Evolutionary conservation across 2,113 vertebrate genomes (phyloP).

Genomic region (Microcebus griseorufus): DNA sequence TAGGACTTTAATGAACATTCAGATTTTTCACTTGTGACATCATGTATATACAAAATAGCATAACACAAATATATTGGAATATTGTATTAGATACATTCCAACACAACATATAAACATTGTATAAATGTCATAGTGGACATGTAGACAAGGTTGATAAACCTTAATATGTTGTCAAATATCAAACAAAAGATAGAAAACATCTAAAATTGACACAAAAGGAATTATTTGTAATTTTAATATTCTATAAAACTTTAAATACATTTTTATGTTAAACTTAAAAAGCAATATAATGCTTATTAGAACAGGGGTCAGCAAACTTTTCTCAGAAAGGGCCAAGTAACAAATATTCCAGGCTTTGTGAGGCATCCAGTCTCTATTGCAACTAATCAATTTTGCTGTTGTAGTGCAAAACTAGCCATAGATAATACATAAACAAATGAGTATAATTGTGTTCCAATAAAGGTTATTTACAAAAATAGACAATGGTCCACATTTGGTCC

Average conservation of each 20-base stretch:
- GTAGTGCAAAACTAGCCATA: not conserved
- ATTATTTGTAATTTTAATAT: not conserved
- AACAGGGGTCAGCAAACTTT: not conserved
- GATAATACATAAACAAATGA: not conserved
- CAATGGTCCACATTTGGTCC: not conserved
- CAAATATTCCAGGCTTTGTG: not conserved
- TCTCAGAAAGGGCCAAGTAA: not conserved
- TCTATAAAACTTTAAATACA: not conserved
- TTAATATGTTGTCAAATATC: slow-evolving; percentile 21
- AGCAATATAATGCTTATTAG: slow-evolving; percentile 1
- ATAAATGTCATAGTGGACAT: not conserved
- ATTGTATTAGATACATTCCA: not conserved
- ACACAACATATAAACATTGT: not conserved
- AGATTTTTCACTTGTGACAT: not conserved
- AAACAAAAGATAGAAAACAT: not conserved
- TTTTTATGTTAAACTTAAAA: slow-evolving; percentile 15
- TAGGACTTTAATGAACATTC: not conserved
- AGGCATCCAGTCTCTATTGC: not conserved
- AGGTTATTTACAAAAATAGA: not conserved
- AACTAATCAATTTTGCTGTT: not conserved
- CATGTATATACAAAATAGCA: not conserved
- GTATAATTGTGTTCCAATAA: not conserved
- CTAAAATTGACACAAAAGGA: not conserved
- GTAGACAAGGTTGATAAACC: not conserved
- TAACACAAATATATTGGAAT: not conserved